Evolutionary conservation across 2,888 invertebrate species (phyloP).

Genomic region (Cephus pygmeus): DNA sequence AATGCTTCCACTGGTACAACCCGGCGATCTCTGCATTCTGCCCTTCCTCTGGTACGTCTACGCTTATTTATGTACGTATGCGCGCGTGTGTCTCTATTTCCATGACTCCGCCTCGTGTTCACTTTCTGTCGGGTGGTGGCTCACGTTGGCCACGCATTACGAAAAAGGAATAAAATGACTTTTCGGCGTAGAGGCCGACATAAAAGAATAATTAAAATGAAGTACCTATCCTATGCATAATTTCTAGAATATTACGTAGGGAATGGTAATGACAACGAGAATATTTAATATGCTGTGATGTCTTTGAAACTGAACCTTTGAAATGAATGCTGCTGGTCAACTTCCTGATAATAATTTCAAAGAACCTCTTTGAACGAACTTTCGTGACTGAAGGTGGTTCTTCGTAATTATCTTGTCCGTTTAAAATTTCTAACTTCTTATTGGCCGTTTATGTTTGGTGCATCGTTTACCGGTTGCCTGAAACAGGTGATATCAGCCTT

Average conservation of each 20-base stretch:
- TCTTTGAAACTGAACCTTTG: neutral
- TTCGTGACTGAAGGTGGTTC: neutral
- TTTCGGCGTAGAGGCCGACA: slow-evolving; percentile 17
- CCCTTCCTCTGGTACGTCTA: neutral
- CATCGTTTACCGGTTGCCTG: neutral
- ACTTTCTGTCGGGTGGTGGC: neutral
- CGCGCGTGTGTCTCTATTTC: neutral
- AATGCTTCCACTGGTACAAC: slow-evolving; percentile 35
- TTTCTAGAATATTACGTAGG: slow-evolving; percentile 39
- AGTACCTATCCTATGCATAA: slow-evolving; percentile 37
- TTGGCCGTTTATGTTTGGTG: neutral
- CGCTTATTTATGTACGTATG: neutral
- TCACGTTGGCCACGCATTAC: neutral
- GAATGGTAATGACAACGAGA: slow-evolving; percentile 35
- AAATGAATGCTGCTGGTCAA: neutral
- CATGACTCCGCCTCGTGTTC: neutral
- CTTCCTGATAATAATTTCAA: neutral
- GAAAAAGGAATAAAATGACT: slow-evolving; percentile 1
- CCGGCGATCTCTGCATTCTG: neutral
- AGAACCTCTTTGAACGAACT: neutral
- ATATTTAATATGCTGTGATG: slow-evolving; percentile 30
- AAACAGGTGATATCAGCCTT: neutral
- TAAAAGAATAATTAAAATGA: slow-evolving; percentile 50
- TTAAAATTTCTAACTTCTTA: neutral
- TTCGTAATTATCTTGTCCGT: neutral